A percentile compares a stretch with the other conserved stretches of the same genome.
These are phyloP conservation scores for Epiblema foenella DNA, from an alignment of 2,888 invertebrate genomes.

Conservation along the genomic window DNA sequence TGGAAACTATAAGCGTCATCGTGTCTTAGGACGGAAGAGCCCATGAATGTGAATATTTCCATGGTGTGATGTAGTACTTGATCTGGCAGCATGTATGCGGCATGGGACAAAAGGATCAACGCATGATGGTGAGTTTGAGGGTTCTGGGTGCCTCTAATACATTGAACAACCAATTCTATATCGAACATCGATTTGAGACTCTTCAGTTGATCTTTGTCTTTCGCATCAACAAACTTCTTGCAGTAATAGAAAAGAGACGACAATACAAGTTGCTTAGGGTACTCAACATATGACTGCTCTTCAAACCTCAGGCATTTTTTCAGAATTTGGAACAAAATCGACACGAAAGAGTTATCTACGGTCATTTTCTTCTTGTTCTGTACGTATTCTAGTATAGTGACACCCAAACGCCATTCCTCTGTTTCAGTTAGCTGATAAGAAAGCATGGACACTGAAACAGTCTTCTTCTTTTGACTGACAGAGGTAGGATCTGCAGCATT, in stretches of 20 bases:
- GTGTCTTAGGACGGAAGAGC: constrained; percentile 95
- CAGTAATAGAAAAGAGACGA: constrained; percentile 90
- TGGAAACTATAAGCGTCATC: constrained; percentile 98
- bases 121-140: constrained; percentile 98
- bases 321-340: constrained; percentile 90
- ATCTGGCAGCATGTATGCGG: constrained; percentile 91
- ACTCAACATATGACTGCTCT: constrained; percentile 93
- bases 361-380: constrained; percentile 93
- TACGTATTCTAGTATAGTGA: constrained; percentile 91
- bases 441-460: constrained; percentile 74
- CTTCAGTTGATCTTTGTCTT: constrained; percentile 72
- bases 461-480: constrained; percentile 71
- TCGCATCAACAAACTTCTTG: constrained; percentile 80
- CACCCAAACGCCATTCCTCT: constrained; percentile 90
- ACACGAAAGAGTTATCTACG: constrained; percentile 88
- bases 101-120: constrained; percentile 91
- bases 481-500: constrained; percentile 74
- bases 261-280: constrained; percentile 94
- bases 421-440: constrained; percentile 87
- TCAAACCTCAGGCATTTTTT: constrained; percentile 92
- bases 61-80: constrained; percentile 97
- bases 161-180: constrained; percentile 93
- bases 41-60: constrained; percentile 99
- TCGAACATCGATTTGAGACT: constrained; percentile 83
- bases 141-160: constrained; percentile 95